Evolutionary conservation across 2,888 invertebrate genomes (phyloP).

Genomic region (Cordilura impudica): DNA sequence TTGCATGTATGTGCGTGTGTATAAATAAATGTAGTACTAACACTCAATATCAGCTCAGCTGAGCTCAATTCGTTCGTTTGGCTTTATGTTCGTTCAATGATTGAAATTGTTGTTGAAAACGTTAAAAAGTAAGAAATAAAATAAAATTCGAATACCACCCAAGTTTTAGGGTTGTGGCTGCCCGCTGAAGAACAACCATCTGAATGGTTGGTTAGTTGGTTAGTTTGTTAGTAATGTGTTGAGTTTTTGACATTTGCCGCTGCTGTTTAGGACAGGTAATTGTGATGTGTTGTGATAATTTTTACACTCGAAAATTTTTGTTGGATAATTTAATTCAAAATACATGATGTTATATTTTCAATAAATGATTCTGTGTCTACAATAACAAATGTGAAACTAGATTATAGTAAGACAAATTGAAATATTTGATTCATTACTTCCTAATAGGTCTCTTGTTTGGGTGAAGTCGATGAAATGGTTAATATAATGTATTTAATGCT

Average conservation of each 20-base stretch:
- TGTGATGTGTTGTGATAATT: slow-evolving; percentile 36
- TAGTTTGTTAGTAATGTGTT: slow-evolving; percentile 54
- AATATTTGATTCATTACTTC: too few species aligned
- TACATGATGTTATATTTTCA: too few species aligned
- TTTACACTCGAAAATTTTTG: slow-evolving; percentile 46
- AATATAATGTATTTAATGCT: too few species aligned
- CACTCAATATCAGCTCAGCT: slow-evolving; percentile 28
- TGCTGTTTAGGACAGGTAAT: slow-evolving; percentile 45
- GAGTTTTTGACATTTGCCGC: slow-evolving; percentile 56
- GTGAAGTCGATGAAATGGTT: too few species aligned
- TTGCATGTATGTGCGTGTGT: slow-evolving; percentile 11
- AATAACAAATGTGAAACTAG: too few species aligned
- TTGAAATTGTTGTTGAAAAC: slow-evolving; percentile 41
- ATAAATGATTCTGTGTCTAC: too few species aligned
- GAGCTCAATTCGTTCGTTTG: slow-evolving; percentile 12
- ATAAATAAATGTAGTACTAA: slow-evolving; percentile 44
- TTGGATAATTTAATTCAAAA: too few species aligned
- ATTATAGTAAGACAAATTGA: too few species aligned
- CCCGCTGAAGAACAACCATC: background rate
- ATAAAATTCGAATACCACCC: slow-evolving; percentile 62
- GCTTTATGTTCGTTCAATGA: slow-evolving; percentile 37
- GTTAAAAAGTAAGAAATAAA: slow-evolving; percentile 55
- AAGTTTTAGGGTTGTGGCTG: slow-evolving; percentile 53
- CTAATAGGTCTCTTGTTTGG: too few species aligned
- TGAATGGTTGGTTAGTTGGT: slow-evolving; percentile 50